Evolutionary conservation across 2,888 invertebrate genomes (phyloP).

Genomic region (Drepana falcataria): DNA sequence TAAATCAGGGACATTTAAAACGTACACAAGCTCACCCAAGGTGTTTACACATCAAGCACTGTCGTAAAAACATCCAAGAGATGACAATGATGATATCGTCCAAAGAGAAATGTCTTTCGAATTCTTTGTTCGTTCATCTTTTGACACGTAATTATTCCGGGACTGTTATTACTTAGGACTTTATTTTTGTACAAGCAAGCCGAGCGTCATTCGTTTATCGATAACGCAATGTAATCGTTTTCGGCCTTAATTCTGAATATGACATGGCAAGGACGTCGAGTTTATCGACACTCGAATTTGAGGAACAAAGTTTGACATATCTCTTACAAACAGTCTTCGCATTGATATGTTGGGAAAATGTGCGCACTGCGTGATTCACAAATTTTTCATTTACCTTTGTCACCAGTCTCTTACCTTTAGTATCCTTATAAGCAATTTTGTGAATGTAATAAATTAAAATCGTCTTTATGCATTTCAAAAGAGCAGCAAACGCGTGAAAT

Average conservation of each 20-base stretch:
- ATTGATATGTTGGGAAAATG: constrained; percentile 15
- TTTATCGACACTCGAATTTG: constrained; percentile 20
- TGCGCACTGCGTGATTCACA: background rate
- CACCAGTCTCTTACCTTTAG: too few species aligned
- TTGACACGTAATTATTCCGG: background rate
- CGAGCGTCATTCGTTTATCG: background rate
- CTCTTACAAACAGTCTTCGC: constrained; percentile 19
- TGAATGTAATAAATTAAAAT: background rate
- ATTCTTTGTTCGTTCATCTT: background rate
- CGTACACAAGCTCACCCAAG: background rate
- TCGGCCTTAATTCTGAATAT: constrained; percentile 9
- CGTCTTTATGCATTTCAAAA: background rate
- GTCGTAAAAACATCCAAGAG: background rate
- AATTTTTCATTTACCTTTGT: background rate
- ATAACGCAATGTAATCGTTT: background rate
- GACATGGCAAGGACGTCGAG: constrained; percentile 23
- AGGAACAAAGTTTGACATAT: constrained; percentile 22
- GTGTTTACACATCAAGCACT: background rate
- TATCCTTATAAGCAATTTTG: too few species aligned
- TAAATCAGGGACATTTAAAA: too few species aligned
- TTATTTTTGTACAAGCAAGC: background rate
- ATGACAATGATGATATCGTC: background rate
- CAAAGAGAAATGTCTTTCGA: background rate
- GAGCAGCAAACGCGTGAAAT: background rate
- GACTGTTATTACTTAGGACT: background rate